Conservation (phyloP, 2,888 invertebrate genomes). For the Argyresthia goedartella region DNA sequence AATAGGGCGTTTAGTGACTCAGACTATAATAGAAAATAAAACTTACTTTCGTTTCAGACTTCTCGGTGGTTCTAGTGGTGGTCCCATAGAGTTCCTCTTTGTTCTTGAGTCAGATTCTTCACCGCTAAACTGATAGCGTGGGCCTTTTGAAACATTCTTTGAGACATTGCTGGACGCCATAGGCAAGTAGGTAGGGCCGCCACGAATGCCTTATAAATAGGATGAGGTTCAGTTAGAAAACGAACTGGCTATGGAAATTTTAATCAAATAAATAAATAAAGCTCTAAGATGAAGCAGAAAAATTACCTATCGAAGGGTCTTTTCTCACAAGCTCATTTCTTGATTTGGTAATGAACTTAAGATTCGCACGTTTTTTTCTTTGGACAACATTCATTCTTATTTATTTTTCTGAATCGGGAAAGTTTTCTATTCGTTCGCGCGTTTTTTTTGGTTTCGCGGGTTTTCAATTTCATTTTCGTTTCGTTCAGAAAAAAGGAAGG, state of each 20-base stretch:
- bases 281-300: background rate
- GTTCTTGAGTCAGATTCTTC: slow-evolving; percentile 18
- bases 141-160: slow-evolving; percentile 25
- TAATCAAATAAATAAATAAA: background rate
- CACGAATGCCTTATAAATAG: slow-evolving; percentile 34
- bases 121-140: slow-evolving; percentile 44
- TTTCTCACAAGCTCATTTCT: slow-evolving; percentile 40
- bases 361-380: slow-evolving; percentile 27
- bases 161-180: slow-evolving; percentile 16
- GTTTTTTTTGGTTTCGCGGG: too few species aligned
- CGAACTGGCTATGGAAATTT: background rate
- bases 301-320: slow-evolving; percentile 22
- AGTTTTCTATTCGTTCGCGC: too few species aligned
- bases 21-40: background rate
- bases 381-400: slow-evolving; percentile 48
- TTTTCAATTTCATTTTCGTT: too few species aligned
- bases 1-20: too few species aligned
- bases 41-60: slow-evolving; percentile 44
- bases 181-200: slow-evolving; percentile 26
- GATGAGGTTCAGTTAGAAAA: background rate
- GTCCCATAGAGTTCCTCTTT: slow-evolving; percentile 44
- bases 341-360: slow-evolving; percentile 21
- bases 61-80: slow-evolving; percentile 37
- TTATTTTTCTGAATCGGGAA: background rate
- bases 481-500: too few species aligned